These are phyloP conservation scores for Peribatodes rhomboidaria DNA, from an alignment of 2,888 invertebrate genomes.

Conservation along the genomic window DNA sequence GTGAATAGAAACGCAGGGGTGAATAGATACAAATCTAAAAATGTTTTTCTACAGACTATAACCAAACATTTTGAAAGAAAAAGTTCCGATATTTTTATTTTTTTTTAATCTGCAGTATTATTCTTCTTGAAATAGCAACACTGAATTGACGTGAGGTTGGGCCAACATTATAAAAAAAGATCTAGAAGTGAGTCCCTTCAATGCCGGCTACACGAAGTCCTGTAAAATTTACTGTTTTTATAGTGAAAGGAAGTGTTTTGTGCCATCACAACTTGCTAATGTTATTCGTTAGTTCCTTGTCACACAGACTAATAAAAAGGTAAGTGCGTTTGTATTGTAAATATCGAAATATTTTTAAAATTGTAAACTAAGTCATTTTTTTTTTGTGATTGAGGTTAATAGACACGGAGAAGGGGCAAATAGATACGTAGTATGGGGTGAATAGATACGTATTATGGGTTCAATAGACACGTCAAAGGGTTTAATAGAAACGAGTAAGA, in stretches of 20 bases:
- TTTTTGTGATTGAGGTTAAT: conserved; percentile 29
- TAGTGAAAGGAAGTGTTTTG: conserved; percentile 30
- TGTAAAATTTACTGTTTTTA: conserved; percentile 20
- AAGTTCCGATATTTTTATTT: background rate
- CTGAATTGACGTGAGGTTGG: background rate
- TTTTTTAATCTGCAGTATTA: background rate
- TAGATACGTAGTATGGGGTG: conserved; percentile 28
- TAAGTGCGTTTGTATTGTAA: conserved; percentile 26
- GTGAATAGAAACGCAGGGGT: too few relatives aligned
- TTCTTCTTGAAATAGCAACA: background rate
- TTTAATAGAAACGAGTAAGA: conserved; percentile 27
- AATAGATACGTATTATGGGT: conserved; percentile 27
- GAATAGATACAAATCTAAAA: too few relatives aligned
- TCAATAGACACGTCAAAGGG: conserved; percentile 27
- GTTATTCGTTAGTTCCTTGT: conserved; percentile 29
- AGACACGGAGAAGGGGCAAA: conserved; percentile 28
- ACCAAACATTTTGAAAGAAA: background rate
- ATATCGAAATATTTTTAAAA: conserved; percentile 22
- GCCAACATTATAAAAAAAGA: conserved; percentile 27
- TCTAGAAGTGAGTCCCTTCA: conserved; percentile 22
- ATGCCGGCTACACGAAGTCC: background rate
- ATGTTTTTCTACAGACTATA: too few relatives aligned
- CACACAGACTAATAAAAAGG: conserved; percentile 28
- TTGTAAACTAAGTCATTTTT: conserved; percentile 31
- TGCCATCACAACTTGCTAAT: conserved; percentile 22